Evolutionary conservation across 2,113 vertebrate genomes (phyloP).

Genomic region (Thinocorus orbignyianus): DNA sequence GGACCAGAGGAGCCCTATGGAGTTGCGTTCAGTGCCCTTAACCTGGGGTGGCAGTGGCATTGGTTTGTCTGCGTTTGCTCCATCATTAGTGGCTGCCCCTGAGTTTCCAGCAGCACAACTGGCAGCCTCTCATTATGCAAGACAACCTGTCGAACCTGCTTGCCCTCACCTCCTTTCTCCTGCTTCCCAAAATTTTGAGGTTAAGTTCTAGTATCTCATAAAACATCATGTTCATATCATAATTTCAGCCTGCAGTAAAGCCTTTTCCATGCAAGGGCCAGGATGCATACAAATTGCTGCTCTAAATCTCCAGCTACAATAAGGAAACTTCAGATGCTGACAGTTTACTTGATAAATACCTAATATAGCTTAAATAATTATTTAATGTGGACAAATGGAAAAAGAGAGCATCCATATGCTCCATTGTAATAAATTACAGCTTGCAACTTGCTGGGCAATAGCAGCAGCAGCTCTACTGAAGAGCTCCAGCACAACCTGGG

Average conservation of each 20-base stretch:
- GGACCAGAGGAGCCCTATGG: neutral
- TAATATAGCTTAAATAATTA: slow-evolving; percentile 76
- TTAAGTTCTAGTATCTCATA: slow-evolving; percentile 53
- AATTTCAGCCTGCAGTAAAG: slow-evolving; percentile 63
- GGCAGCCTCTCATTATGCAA: neutral
- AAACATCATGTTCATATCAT: slow-evolving; percentile 51
- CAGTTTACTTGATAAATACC: slow-evolving; percentile 72
- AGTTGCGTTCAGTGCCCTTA: neutral
- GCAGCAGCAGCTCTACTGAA: neutral
- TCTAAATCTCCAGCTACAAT: slow-evolving; percentile 67
- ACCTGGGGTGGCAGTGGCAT: neutral
- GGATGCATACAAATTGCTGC: slow-evolving; percentile 57
- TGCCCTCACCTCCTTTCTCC: neutral
- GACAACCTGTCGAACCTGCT: neutral
- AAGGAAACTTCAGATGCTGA: slow-evolving; percentile 59
- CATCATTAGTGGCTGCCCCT: neutral
- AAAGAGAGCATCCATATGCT: slow-evolving; percentile 20
- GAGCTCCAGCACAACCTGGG: neutral
- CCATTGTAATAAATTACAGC: slow-evolving; percentile 10
- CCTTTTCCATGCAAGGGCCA: neutral
- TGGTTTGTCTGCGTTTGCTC: neutral
- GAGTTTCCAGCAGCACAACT: neutral
- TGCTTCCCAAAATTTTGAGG: neutral
- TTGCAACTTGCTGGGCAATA: neutral
- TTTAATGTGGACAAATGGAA: slow-evolving; percentile 63